phyloP scores from a whole-genome alignment of 2,888 invertebrate species.

The Diabrotica balteata region DNA sequence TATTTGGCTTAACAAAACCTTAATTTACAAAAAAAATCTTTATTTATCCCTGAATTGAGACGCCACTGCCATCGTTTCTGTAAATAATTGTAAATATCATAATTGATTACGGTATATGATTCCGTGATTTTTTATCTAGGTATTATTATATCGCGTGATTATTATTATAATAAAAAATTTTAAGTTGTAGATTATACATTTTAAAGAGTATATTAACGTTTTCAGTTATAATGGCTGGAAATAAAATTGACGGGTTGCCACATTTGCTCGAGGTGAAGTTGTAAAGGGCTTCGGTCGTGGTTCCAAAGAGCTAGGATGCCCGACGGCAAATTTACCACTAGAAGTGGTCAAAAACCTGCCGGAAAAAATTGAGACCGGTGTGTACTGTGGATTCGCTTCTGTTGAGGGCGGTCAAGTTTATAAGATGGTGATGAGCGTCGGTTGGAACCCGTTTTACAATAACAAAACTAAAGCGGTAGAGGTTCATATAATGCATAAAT shows the following conservation, averaged over 20 bases:
- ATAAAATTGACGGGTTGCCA: constrained; percentile 62
- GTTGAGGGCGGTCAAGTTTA: constrained; percentile 74
- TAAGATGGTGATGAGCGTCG: constrained; percentile 96
- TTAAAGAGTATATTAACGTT: no score
- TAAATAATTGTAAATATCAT: no score
- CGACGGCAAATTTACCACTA: constrained; percentile 88
- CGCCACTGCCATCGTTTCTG: no score
- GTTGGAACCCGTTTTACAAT: constrained; percentile 95
- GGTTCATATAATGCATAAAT: constrained; percentile 88
- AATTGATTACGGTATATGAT: no score
- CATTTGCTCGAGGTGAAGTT: constrained; percentile 78
- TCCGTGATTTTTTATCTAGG: no score
- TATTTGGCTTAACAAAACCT: no score
- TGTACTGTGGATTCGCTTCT: constrained; percentile 93
- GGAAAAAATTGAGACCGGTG: constrained; percentile 75
- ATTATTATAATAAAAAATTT: no score
- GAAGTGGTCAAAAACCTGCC: constrained; percentile 82
- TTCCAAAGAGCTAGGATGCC: constrained; percentile 94
- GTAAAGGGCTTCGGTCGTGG: constrained; percentile 95
- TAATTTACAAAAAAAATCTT: no score
- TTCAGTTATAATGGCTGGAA: no score
- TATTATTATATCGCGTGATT: no score
- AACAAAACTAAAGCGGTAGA: constrained; percentile 94
- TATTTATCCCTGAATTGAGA: no score
- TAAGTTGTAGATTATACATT: no score